These are phyloP conservation scores for Strigops habroptila DNA, from an alignment of 2,113 vertebrate species.

Conservation along the genomic window DNA sequence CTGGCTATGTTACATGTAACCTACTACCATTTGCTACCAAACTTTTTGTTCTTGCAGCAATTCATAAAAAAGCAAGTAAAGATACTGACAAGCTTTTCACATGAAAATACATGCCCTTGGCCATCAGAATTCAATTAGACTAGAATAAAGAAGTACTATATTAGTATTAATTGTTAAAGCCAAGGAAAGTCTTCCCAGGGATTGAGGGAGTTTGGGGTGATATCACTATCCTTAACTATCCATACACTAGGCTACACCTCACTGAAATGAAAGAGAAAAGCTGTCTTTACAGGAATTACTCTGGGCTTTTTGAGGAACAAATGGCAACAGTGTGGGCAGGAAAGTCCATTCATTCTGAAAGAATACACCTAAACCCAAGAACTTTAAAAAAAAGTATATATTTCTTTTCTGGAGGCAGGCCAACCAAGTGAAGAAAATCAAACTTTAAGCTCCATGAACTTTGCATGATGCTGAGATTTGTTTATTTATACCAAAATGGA, in stretches of 20 bases:
- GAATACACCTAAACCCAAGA: neutral
- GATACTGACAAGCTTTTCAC: neutral
- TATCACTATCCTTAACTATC: neutral
- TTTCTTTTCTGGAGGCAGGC: neutral
- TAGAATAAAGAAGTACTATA: neutral
- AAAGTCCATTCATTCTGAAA: neutral
- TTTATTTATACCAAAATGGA: constrained; percentile 17
- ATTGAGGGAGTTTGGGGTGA: neutral
- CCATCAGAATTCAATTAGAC: neutral
- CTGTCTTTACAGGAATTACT: neutral
- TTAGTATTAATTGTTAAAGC: neutral
- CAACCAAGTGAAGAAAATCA: neutral
- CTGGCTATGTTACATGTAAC: neutral
- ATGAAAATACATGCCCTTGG: neutral
- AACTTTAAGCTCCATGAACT: neutral
- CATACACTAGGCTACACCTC: neutral
- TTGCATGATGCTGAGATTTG: neutral
- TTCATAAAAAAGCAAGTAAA: neutral
- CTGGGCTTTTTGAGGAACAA: neutral
- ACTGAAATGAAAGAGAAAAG: neutral
- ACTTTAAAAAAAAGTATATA: neutral
- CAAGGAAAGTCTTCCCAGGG: neutral
- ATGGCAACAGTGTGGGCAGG: neutral
- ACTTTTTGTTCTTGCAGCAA: neutral
- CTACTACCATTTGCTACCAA: neutral